Conservation (phyloP, 2,888 invertebrate species). For the Trichopria drosophilae region DNA sequence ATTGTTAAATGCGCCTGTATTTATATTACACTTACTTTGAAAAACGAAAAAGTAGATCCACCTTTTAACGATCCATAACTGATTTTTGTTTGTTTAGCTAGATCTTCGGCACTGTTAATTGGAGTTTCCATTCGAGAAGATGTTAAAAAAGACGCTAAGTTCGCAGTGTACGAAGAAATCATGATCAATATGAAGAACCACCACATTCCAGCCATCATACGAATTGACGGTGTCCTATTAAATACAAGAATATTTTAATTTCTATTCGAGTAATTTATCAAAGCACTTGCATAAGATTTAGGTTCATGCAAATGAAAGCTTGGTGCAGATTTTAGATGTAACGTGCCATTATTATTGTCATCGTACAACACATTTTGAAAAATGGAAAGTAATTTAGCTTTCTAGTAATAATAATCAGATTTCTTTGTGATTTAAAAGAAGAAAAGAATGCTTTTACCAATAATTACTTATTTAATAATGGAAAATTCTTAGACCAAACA, state of each 20-base stretch:
- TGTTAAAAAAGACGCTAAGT: constrained; percentile 91
- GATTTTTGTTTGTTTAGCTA: constrained; percentile 94
- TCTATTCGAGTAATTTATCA: no score
- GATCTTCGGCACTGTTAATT: constrained; percentile 92
- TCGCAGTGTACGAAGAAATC: constrained; percentile 96
- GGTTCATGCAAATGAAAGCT: neutral
- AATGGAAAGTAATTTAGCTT: no score
- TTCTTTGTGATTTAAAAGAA: no score
- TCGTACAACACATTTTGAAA: no score
- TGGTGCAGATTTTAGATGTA: no score
- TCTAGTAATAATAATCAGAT: no score
- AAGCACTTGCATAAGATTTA: neutral
- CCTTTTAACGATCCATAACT: constrained; percentile 93
- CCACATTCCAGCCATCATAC: constrained; percentile 91
- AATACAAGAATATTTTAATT: constrained; percentile 15
- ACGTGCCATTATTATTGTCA: no score
- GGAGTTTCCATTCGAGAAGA: constrained; percentile 92
- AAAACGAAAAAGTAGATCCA: constrained; percentile 93
- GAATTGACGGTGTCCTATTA: constrained; percentile 79
- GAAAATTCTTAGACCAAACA: no score
- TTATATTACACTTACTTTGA: constrained; percentile 69
- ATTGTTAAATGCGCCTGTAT: no score
- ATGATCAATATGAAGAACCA: constrained; percentile 95
- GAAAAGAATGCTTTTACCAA: no score
- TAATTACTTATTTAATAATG: no score